Evolutionary conservation across 2,888 invertebrate genomes (phyloP).

Genomic region (Aromia moschata): DNA sequence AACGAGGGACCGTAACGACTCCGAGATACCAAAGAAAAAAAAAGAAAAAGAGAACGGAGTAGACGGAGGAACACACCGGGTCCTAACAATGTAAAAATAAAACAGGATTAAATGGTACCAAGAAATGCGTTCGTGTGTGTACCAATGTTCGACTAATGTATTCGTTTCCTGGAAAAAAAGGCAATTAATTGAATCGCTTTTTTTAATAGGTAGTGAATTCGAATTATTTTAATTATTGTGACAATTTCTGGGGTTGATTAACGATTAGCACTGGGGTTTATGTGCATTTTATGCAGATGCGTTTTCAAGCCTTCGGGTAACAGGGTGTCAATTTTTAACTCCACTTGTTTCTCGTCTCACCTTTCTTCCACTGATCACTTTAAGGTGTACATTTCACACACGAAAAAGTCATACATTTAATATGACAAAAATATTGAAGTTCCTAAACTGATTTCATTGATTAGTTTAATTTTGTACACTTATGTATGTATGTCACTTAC

Average conservation of each 20-base stretch:
- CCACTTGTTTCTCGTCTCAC: too few relatives aligned
- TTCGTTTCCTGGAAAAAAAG: slow-evolving; percentile 49
- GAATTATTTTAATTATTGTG: not conserved
- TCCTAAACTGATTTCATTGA: too few relatives aligned
- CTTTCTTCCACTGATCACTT: too few relatives aligned
- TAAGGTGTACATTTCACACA: too few relatives aligned
- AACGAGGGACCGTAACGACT: slow-evolving; percentile 56
- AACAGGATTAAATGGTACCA: slow-evolving; percentile 56
- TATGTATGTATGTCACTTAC: too few relatives aligned
- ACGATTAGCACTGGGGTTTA: not conserved
- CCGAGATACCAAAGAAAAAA: slow-evolving; percentile 45
- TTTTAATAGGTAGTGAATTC: slow-evolving; percentile 20
- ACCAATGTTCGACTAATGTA: slow-evolving; percentile 56
- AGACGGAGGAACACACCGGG: slow-evolving; percentile 53
- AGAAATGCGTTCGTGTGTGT: slow-evolving; percentile 55
- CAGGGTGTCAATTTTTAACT: too few relatives aligned
- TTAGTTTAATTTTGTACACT: too few relatives aligned
- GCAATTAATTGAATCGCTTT: slow-evolving; percentile 42
- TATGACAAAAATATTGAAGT: too few relatives aligned
- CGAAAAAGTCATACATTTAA: too few relatives aligned
- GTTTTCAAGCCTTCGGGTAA: too few relatives aligned
- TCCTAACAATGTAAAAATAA: slow-evolving; percentile 59
- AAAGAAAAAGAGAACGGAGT: too few relatives aligned
- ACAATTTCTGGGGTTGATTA: not conserved
- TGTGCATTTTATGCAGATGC: not conserved